phyloP scores from a whole-genome alignment of 2,888 invertebrate species.

The Metellina segmentata region DNA sequence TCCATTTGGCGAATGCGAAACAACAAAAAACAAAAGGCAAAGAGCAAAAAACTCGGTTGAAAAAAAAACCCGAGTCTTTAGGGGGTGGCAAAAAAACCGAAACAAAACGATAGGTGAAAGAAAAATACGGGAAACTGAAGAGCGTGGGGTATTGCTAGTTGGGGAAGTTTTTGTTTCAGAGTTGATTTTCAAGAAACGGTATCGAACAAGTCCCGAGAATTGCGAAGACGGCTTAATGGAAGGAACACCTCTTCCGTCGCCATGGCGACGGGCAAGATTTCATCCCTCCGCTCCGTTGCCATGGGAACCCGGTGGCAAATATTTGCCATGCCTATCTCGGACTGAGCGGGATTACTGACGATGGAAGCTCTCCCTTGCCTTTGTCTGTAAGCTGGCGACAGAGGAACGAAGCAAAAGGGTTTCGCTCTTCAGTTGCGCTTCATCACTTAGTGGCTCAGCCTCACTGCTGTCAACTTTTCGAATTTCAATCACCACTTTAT shows the following conservation, averaged over 20 bases:
- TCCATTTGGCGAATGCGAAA: conserved; percentile 12
- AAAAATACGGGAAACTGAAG: conserved; percentile 11
- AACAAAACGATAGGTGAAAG: conserved; percentile 44
- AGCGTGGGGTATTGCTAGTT: conserved; percentile 20
- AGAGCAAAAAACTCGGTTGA: background rate
- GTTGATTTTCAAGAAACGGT: conserved; percentile 73
- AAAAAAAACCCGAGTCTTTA: background rate
- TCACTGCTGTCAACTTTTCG: conserved; percentile 74
- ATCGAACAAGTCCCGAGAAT: conserved; percentile 68
- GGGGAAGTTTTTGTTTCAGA: conserved; percentile 73
- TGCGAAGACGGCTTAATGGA: conserved; percentile 72
- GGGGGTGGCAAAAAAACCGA: conserved; percentile 1
- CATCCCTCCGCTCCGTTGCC: conserved; percentile 75
- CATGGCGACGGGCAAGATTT: conserved; percentile 70
- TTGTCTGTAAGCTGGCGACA: conserved; percentile 69
- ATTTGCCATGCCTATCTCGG: conserved; percentile 77
- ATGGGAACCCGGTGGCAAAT: conserved; percentile 72
- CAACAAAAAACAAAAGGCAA: background rate
- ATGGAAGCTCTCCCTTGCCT: conserved; percentile 64
- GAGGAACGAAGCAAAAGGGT: conserved; percentile 64
- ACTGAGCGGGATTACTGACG: conserved; percentile 74
- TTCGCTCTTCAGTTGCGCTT: conserved; percentile 65
- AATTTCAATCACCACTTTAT: conserved; percentile 76
- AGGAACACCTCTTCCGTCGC: conserved; percentile 72
- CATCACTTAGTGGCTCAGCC: conserved; percentile 75